Conservation (phyloP, 2,113 vertebrate genomes). For the Ramphastos sulfuratus region DNA sequence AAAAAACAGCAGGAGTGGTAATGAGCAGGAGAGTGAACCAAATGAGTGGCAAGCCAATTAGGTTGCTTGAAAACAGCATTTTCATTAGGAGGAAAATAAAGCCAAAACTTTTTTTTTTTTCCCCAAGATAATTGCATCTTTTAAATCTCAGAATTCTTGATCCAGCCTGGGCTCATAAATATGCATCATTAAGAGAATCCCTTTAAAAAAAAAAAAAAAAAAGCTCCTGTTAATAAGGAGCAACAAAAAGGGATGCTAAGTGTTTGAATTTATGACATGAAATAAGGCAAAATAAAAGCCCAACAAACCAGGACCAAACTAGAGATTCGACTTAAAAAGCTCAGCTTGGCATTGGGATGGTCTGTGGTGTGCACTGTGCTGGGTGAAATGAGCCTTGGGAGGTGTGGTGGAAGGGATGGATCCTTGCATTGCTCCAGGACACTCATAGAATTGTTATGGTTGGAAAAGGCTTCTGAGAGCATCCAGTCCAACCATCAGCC, state of each 20-base stretch:
- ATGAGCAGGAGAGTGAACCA: conserved; percentile 71
- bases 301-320: too few relatives aligned
- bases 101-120: conserved; percentile 55
- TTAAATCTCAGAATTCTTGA: conserved; percentile 68
- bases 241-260: not conserved
- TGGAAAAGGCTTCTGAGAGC: too few relatives aligned
- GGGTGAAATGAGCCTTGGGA: not conserved
- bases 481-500: too few relatives aligned
- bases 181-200: conserved; percentile 66
- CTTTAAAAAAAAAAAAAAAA: not conserved
- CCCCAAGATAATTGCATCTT: conserved; percentile 74
- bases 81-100: conserved; percentile 74
- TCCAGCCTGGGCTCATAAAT: conserved; percentile 71
- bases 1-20: conserved; percentile 8
- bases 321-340: not conserved
- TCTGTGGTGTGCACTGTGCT: accelerated
- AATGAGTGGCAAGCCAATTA: conserved; percentile 74
- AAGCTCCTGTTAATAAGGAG: conserved; percentile 23
- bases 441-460: too few relatives aligned
- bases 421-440: accelerated
- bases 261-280: not conserved
- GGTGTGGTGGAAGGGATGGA: accelerated
- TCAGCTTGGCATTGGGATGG: not conserved
- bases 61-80: conserved; percentile 67
- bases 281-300: not conserved